Conservation (phyloP, 1,140 invertebrate species). For the Drosophila ananassae region DNA sequence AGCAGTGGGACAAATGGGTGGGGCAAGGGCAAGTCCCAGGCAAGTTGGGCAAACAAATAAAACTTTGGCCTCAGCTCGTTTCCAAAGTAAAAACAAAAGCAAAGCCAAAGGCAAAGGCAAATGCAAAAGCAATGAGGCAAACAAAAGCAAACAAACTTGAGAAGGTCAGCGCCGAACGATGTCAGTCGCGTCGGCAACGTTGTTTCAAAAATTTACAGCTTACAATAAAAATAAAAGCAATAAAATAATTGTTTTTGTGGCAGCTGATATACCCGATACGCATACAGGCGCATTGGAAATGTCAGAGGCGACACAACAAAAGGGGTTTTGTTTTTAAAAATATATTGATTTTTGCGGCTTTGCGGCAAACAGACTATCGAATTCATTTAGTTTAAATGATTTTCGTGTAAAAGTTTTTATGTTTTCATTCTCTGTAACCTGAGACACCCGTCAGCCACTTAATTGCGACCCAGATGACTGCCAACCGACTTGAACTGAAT, state of each 20-base stretch:
- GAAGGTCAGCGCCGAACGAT: slow-evolving; percentile 67
- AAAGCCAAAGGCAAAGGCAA: slow-evolving; percentile 17
- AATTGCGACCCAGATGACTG: slow-evolving; percentile 21
- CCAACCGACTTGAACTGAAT: slow-evolving; percentile 41
- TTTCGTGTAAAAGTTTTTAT: too few species aligned
- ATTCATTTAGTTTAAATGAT: too few species aligned
- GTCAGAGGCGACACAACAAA: slow-evolving; percentile 23
- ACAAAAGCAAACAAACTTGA: slow-evolving; percentile 64
- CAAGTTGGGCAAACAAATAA: slow-evolving; percentile 67
- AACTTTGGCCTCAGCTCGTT: slow-evolving; percentile 61
- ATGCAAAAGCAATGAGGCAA: slow-evolving; percentile 10
- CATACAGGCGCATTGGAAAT: slow-evolving; percentile 21
- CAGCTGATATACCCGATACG: slow-evolving; percentile 16
- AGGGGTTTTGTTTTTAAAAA: slow-evolving; percentile 3
- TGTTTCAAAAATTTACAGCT: slow-evolving; percentile 61
- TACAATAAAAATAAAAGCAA: slow-evolving; percentile 66
- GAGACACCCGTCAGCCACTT: background rate
- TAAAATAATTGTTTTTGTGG: slow-evolving; percentile 30
- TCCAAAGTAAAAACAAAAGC: slow-evolving; percentile 17
- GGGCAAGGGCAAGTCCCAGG: slow-evolving; percentile 46
- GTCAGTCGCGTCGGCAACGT: slow-evolving; percentile 45
- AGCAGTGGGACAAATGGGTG: background rate
- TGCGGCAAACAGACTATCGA: background rate
- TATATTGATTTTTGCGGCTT: slow-evolving; percentile 4
- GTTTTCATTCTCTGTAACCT: background rate